Percentiles rank a stretch among this genome's conserved stretches.
Conservation (phyloP, 1,140 invertebrate genomes). For the Drosophila erecta region DNA sequence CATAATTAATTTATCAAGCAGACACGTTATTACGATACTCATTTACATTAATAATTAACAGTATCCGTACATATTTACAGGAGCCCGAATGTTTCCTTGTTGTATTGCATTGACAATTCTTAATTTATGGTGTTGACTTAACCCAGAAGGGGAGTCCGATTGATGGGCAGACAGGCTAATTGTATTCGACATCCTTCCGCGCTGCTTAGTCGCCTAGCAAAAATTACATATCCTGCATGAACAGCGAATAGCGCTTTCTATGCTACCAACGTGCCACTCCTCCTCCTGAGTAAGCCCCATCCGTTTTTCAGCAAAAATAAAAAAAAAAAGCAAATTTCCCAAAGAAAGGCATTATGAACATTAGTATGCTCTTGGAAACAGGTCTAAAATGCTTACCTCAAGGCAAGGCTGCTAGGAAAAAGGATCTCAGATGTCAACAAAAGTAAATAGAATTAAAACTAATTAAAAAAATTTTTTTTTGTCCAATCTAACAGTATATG, state of each 20-base stretch:
- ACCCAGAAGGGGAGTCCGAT: background rate
- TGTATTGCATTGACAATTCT: background rate
- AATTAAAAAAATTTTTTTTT: too few species aligned
- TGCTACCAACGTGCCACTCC: background rate
- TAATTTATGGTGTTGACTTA: background rate
- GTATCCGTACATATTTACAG: background rate
- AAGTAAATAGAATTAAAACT: too few species aligned
- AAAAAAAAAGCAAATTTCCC: background rate
- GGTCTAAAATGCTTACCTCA: too few species aligned
- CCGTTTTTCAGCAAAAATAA: background rate
- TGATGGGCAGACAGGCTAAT: conserved; percentile 2
- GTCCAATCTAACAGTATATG: too few species aligned
- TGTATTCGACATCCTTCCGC: background rate
- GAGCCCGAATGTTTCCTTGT: background rate
- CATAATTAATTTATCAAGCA: conserved; percentile 5
- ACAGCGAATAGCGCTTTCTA: background rate
- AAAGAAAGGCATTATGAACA: background rate
- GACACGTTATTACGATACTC: background rate
- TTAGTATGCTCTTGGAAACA: too few species aligned
- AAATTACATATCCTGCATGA: background rate
- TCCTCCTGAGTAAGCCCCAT: background rate
- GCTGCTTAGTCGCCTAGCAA: background rate
- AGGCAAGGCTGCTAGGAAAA: too few species aligned
- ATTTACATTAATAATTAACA: background rate
- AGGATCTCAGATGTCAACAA: too few species aligned